Percentiles rank a stretch among this genome's conserved stretches.
Conservation (phyloP, 2,888 invertebrate species). For the Sinohyriopsis cumingii region DNA sequence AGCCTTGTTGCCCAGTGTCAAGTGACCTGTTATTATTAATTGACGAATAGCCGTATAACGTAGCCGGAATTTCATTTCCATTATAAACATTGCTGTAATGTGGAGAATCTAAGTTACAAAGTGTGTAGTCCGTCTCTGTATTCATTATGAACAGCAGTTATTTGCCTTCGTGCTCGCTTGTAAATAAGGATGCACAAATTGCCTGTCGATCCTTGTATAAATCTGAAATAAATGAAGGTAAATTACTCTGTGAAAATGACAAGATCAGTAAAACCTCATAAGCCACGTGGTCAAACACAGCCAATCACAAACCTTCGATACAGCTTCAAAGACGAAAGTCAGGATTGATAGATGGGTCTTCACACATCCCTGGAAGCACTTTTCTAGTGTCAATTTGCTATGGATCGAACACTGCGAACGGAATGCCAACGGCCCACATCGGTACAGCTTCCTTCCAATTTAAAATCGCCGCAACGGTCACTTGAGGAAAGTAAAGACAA, state of each 20-base stretch:
- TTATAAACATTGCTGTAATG: constrained; percentile 61
- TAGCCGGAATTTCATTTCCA: constrained; percentile 44
- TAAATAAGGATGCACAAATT: constrained; percentile 51
- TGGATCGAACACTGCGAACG: no score
- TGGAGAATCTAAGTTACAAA: constrained; percentile 69
- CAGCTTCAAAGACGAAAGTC: constrained; percentile 37
- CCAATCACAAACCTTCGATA: constrained; percentile 43
- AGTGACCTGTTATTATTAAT: constrained; percentile 54
- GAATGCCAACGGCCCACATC: no score
- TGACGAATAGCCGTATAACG: constrained; percentile 54
- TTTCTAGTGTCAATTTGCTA: no score
- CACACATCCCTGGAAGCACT: no score
- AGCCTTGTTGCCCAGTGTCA: constrained; percentile 59
- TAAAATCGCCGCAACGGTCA: no score
- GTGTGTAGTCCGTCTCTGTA: constrained; percentile 67
- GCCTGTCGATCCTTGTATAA: constrained; percentile 65
- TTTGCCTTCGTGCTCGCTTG: no score
- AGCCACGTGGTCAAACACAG: constrained; percentile 56
- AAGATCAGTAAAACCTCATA: constrained; percentile 58
- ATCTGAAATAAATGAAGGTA: constrained; percentile 69
- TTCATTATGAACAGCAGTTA: constrained; percentile 56
- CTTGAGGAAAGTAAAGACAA: no score
- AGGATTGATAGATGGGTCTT: constrained; percentile 31
- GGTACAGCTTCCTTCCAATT: no score
- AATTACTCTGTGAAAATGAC: constrained; percentile 64